These are phyloP conservation scores for Vicugna pacos DNA, from an alignment of 2,113 vertebrate genomes.

Conservation along the genomic window DNA sequence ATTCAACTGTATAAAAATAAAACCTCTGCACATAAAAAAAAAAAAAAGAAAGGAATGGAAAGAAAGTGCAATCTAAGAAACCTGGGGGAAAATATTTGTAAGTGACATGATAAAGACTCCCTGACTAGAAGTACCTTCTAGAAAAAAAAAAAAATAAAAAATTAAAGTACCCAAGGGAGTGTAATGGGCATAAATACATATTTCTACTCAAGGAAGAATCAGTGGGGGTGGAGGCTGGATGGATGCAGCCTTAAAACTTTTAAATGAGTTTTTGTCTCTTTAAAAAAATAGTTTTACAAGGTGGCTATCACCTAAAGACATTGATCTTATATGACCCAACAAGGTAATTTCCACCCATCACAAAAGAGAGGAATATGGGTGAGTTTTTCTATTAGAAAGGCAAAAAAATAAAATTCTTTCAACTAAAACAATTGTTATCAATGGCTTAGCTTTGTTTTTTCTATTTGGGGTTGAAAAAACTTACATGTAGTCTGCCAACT, in stretches of 20 bases:
- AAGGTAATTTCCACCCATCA: neutral
- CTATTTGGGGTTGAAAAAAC: neutral
- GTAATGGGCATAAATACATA: neutral
- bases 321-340: neutral
- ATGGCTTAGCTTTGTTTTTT: neutral
- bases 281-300: neutral
- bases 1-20: conserved; percentile 30
- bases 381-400: neutral
- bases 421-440: neutral
- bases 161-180: neutral
- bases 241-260: no score
- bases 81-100: neutral
- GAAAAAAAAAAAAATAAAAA: neutral
- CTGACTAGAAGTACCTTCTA: neutral
- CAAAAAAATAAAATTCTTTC: neutral
- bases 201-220: neutral
- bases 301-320: neutral
- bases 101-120: neutral
- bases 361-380: neutral
- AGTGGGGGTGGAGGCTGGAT: neutral
- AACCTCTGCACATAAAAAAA: neutral
- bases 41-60: neutral
- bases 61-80: conserved; percentile 11
- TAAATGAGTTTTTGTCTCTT: neutral
- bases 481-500: neutral